Conservation (phyloP, 1,140 invertebrate species). For the Bombus confusus region DNA sequence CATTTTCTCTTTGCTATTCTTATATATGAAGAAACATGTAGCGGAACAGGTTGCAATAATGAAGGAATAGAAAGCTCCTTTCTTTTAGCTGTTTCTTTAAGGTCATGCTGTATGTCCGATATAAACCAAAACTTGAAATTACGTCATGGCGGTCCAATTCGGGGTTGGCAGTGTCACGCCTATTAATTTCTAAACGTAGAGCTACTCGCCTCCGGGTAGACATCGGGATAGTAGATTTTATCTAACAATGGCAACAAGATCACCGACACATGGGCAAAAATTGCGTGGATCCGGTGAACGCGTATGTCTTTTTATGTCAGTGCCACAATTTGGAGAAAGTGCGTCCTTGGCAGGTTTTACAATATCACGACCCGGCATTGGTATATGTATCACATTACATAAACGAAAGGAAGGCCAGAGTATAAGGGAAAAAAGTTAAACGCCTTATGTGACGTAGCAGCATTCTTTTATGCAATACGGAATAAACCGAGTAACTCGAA, state of each 20-base stretch:
- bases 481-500: not conserved
- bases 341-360: slow-evolving; percentile 59
- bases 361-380: slow-evolving; percentile 55
- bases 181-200: not conserved
- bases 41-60: no score
- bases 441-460: slow-evolving; percentile 8
- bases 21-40: not conserved
- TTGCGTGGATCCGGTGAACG: slow-evolving; percentile 39
- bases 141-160: not conserved
- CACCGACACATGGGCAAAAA: slow-evolving; percentile 30
- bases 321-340: slow-evolving; percentile 67
- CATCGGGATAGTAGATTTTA: not conserved
- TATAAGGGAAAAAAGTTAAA: slow-evolving; percentile 3
- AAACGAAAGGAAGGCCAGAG: slow-evolving; percentile 44
- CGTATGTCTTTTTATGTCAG: slow-evolving; percentile 55
- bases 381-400: slow-evolving; percentile 57
- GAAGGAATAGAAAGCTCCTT: not conserved
- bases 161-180: not conserved
- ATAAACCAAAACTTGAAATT: not conserved
- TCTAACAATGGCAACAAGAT: slow-evolving; percentile 48
- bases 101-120: not conserved
- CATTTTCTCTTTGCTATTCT: not conserved
- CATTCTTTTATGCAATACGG: slow-evolving; percentile 9
- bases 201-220: not conserved
- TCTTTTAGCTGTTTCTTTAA: not conserved